These are phyloP conservation scores for Rhopalosiphum nymphaeae DNA, from an alignment of 2,888 invertebrate species.

Conservation along the genomic window DNA sequence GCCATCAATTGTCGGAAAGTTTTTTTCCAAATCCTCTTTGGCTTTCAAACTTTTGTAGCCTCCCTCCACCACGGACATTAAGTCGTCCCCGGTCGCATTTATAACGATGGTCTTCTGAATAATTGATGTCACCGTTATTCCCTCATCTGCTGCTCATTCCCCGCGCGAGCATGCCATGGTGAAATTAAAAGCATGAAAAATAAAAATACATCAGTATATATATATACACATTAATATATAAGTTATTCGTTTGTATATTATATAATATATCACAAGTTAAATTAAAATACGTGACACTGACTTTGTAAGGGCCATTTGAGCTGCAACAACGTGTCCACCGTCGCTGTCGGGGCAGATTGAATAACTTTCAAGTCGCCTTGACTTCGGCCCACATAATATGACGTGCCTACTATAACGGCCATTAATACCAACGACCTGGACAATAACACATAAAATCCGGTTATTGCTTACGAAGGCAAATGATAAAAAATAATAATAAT, in stretches of 20 bases:
- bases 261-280: neutral
- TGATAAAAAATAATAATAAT: constrained; percentile 2
- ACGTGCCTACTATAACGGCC: constrained; percentile 45
- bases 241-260: neutral
- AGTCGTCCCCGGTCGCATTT: constrained; percentile 73
- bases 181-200: neutral
- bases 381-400: constrained; percentile 33
- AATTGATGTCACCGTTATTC: constrained; percentile 51
- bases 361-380: neutral
- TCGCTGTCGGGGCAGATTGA: neutral
- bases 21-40: constrained; percentile 66
- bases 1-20: constrained; percentile 69
- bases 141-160: neutral
- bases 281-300: constrained; percentile 2
- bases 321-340: constrained; percentile 1
- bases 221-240: neutral
- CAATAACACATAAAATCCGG: neutral
- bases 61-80: constrained; percentile 72
- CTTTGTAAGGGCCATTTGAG: constrained; percentile 55
- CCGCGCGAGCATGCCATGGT: neutral
- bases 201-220: neutral
- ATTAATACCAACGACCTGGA: constrained; percentile 46
- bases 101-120: constrained; percentile 72
- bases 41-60: constrained; percentile 66
- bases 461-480: neutral